Conservation (phyloP, 1,140 invertebrate genomes). For the Bombus pyrosoma region DNA sequence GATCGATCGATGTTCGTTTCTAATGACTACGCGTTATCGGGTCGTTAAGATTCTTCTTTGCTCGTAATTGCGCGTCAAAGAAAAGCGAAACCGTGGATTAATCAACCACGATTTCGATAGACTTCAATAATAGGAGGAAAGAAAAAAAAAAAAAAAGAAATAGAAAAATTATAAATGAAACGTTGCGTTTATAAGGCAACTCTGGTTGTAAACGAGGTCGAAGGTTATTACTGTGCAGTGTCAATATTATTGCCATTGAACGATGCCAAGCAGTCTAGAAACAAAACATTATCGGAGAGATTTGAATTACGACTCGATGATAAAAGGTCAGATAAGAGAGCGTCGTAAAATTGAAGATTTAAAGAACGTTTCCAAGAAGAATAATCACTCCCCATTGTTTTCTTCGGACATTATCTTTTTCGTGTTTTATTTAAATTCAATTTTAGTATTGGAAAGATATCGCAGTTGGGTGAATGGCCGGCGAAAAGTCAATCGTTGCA, state of each 20-base stretch:
- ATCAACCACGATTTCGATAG: not conserved
- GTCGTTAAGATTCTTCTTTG: not conserved
- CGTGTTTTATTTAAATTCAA: not conserved
- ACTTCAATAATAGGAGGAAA: not conserved
- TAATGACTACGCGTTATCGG: not conserved
- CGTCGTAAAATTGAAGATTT: not conserved
- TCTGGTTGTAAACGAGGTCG: not conserved
- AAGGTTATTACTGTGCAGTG: not conserved
- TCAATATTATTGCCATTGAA: not conserved
- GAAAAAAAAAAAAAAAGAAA: fast-evolving
- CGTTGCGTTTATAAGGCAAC: not conserved
- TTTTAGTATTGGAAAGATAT: not conserved
- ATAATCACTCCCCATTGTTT: not conserved
- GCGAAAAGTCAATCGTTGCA: constrained; percentile 12
- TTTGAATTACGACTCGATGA: not conserved
- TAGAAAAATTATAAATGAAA: not conserved
- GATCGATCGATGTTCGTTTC: not conserved
- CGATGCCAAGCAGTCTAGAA: constrained; percentile 46
- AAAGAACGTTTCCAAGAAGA: not conserved
- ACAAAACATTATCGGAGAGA: not conserved
- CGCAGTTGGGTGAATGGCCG: not conserved
- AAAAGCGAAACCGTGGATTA: no score
- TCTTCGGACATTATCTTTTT: not conserved
- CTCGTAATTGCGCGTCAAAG: not conserved
- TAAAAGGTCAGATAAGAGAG: not conserved